A percentile compares a stretch with the other conserved stretches of the same genome.
Evolutionary conservation across 1,140 invertebrate genomes (phyloP).

Genomic region (Leptopilina boulardi): DNA sequence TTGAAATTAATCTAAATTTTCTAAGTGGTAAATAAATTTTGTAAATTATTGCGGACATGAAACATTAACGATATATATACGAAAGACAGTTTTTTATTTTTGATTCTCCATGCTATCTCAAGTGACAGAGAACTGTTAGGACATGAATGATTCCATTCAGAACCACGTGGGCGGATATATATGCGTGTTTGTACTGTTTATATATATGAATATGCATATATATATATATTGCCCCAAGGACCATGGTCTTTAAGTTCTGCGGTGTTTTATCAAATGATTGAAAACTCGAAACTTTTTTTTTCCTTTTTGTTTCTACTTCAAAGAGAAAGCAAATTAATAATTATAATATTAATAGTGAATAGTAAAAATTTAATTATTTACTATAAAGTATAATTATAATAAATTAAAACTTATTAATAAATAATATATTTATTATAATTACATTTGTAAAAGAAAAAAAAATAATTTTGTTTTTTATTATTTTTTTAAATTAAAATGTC

Average conservation of each 20-base stretch:
- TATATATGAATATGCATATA: constrained; percentile 25
- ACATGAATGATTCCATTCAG: constrained; percentile 63
- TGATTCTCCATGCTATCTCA: constrained; percentile 21
- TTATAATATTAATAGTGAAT: too few species aligned
- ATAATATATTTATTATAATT: too few species aligned
- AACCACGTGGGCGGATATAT: constrained; percentile 37
- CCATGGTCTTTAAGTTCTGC: background rate
- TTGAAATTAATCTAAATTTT: too few species aligned
- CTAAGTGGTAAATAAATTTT: too few species aligned
- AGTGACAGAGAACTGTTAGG: constrained; percentile 32
- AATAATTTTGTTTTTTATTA: too few species aligned
- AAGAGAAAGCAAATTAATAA: background rate
- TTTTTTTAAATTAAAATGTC: too few species aligned
- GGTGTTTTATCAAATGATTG: background rate
- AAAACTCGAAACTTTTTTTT: constrained; percentile 16
- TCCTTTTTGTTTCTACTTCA: constrained; percentile 23
- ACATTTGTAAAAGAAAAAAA: too few species aligned
- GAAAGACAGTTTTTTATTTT: constrained; percentile 19
- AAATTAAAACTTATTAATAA: too few species aligned
- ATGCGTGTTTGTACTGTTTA: constrained; percentile 3
- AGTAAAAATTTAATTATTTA: too few species aligned
- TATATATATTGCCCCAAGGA: constrained; percentile 20
- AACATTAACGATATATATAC: background rate
- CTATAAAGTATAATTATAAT: too few species aligned
- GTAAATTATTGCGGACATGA: constrained; percentile 9